These are phyloP conservation scores for Pteromalus puparum DNA, from an alignment of 1,140 invertebrate species.

Conservation along the genomic window DNA sequence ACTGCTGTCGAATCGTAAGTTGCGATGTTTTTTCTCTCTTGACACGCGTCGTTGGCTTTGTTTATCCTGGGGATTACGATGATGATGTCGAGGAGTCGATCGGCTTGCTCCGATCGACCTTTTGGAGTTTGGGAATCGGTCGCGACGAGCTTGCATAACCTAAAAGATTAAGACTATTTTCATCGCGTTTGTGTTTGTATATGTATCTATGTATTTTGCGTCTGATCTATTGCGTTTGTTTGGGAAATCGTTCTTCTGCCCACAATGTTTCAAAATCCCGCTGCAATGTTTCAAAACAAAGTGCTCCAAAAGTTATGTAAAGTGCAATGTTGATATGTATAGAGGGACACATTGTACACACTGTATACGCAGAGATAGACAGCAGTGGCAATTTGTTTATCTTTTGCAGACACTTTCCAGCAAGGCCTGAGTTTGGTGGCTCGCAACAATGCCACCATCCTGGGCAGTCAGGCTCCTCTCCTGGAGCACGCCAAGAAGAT, in stretches of 20 bases:
- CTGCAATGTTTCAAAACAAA: background rate
- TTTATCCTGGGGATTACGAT: background rate
- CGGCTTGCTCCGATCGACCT: no score
- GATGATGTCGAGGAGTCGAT: no score
- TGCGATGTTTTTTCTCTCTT: constrained; percentile 21
- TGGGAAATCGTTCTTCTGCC: background rate
- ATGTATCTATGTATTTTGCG: background rate
- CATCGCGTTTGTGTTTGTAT: background rate
- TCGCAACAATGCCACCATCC: constrained; percentile 28
- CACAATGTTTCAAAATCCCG: background rate
- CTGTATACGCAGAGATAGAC: background rate
- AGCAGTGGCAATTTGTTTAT: constrained; percentile 8
- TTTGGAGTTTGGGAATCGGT: background rate
- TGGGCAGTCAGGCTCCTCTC: background rate
- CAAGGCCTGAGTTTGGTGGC: constrained; percentile 31
- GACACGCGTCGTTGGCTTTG: background rate
- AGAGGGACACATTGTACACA: no score
- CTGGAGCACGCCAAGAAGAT: constrained; percentile 43
- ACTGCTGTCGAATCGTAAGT: constrained; percentile 59
- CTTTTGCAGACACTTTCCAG: constrained; percentile 27
- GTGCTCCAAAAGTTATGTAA: background rate
- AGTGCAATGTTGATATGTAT: background rate
- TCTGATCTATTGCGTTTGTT: background rate
- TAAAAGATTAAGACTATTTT: constrained; percentile 10
- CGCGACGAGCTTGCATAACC: constrained; percentile 31